Conservation (phyloP, 2,888 invertebrate genomes). For the Conomelus anceps region DNA sequence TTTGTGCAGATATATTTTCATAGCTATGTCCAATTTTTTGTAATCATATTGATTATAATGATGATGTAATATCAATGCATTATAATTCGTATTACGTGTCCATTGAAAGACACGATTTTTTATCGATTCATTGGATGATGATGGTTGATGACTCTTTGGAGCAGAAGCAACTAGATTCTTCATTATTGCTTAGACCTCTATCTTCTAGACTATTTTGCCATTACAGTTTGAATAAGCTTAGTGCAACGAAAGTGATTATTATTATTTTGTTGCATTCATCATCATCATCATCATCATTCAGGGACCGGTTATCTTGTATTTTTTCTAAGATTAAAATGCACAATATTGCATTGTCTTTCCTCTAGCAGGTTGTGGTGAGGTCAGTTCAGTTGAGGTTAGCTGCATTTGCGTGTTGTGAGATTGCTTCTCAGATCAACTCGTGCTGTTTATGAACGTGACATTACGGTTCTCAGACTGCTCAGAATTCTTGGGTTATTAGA, state of each 20-base stretch:
- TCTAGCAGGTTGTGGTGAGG: neutral
- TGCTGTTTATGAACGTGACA: neutral
- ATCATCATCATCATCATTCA: neutral
- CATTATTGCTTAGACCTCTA: neutral
- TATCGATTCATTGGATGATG: neutral
- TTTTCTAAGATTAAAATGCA: neutral
- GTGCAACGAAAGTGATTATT: neutral
- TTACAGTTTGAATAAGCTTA: neutral
- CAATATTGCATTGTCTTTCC: too few species aligned
- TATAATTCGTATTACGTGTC: neutral
- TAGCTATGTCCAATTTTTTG: neutral
- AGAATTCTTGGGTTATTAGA: neutral
- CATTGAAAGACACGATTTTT: neutral
- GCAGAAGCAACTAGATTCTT: neutral
- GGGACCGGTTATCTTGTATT: neutral
- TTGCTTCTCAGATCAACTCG: neutral
- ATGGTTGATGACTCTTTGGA: neutral
- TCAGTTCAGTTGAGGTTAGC: neutral
- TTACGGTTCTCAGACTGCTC: neutral
- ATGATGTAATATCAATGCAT: neutral
- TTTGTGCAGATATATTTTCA: neutral
- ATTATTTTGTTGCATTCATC: neutral
- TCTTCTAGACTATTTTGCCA: neutral
- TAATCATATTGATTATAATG: neutral
- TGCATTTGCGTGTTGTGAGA: neutral